Evolutionary conservation across 2,113 vertebrate species (phyloP).

Genomic region (Willisornis vidua): DNA sequence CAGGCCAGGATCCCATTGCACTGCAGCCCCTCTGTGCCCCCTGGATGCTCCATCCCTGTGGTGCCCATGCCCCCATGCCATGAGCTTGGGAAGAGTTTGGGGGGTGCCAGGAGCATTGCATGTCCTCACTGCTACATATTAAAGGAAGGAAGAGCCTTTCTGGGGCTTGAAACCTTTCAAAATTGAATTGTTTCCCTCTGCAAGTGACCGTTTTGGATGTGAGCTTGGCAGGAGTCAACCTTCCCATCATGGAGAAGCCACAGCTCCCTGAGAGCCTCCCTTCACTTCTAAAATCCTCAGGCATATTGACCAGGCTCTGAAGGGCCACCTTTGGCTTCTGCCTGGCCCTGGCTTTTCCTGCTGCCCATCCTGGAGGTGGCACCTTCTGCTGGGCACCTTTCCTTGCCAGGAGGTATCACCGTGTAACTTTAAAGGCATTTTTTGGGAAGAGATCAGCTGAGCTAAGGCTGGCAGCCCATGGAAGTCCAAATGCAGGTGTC

Average conservation of each 20-base stretch:
- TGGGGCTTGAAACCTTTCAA: background rate
- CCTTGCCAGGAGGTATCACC: background rate
- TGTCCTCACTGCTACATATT: accelerated
- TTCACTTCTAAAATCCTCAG: background rate
- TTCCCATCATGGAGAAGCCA: accelerated
- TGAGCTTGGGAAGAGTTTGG: background rate
- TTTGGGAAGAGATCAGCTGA: background rate
- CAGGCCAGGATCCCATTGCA: too few species aligned
- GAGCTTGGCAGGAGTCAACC: background rate
- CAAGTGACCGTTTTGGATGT: background rate
- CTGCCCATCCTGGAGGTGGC: background rate
- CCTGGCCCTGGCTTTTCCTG: background rate
- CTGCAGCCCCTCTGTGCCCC: too few species aligned
- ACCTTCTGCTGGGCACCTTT: background rate
- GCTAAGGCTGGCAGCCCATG: background rate
- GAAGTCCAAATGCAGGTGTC: background rate
- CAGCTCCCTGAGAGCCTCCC: background rate
- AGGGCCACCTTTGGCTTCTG: background rate
- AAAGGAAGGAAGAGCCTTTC: background rate
- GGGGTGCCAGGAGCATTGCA: accelerated
- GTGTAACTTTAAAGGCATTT: background rate
- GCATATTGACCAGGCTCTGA: background rate
- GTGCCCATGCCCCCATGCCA: accelerated
- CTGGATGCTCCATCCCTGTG: too few species aligned
- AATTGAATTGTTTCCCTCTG: background rate